Conservation (phyloP, 2,888 invertebrate species). For the Capitulum mitella region DNA sequence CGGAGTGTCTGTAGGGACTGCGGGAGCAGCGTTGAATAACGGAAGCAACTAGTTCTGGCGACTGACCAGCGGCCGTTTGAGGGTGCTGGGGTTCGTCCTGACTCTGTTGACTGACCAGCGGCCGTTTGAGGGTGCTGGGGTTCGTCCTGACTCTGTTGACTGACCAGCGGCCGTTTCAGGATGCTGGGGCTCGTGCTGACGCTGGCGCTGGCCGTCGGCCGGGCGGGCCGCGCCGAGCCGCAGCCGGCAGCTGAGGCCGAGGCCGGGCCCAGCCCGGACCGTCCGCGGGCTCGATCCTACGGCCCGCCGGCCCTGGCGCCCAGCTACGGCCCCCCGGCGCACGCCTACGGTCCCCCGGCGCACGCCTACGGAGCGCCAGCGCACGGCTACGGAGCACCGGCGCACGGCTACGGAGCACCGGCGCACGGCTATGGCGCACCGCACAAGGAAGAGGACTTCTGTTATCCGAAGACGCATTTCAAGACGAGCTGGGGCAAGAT, state of each 20-base stretch:
- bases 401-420: conserved; percentile 9
- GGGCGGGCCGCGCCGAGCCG: not conserved
- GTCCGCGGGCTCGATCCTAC: too few relatives aligned
- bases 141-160: too few relatives aligned
- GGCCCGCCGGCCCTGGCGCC: not conserved
- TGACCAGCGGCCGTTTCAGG: not conserved
- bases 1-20: too few relatives aligned
- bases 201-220: not conserved
- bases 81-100: too few relatives aligned
- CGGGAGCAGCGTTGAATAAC: too few relatives aligned
- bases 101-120: too few relatives aligned
- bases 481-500: conserved; percentile 8
- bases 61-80: too few relatives aligned
- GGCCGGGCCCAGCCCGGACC: too few relatives aligned
- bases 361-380: not conserved
- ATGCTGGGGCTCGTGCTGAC: not conserved
- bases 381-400: conserved; percentile 2
- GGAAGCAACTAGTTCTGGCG: too few relatives aligned
- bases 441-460: not conserved
- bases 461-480: conserved; percentile 2
- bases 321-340: not conserved
- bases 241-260: not conserved
- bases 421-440: not conserved
- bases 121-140: too few relatives aligned
- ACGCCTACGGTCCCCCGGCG: not conserved